Evolutionary conservation across 2,888 invertebrate species (phyloP), one percentile per base, ranked within the genome.

Genomic region (Netelia virgata): DNA sequence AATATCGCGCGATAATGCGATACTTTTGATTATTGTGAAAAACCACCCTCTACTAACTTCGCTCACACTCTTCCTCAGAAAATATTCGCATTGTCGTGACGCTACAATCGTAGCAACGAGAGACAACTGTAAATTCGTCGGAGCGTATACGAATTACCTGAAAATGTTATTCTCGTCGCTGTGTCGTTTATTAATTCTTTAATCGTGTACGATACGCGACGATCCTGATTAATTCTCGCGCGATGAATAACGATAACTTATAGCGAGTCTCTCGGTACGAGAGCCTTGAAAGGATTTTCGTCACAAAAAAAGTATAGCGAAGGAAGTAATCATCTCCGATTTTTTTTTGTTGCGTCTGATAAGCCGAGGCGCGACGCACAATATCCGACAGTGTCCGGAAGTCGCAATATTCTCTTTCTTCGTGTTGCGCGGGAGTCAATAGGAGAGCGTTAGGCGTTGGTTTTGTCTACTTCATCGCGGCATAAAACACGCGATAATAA

Each of bases 401-500:
- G 64, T 41, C n/a, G 20, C 64, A 66, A 66, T 66, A 66, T 75
- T 75, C 41, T 14, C 61, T 61, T 20, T 63, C 61, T 77, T 50
- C 36, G 59, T 59, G 57, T 2, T 47, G 14, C 14, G 47, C 47
- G 20, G 16, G 55, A 18, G 63, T 57, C 57, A 57, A 43, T 20
- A 64, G 63, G 55, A 76, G 28, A 61, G 79, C 50, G 53, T 55
- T 61, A 43, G 61, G 70, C 55, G 70, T 20, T 53, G 74, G 57
- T 85, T 72, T 64, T 83, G 77, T 77, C 73, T 77, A 86, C 82
- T 80, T 55, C 57, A 18, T 10, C 50, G 16, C 20, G 53, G 61
- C 69, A 79, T 76, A 82, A 83, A 83, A 85, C 78, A 76, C 57
- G 57, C 83, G 68, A 78, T 85, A 73, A 79, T 73, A 83, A 76